Evolutionary conservation across 2,888 invertebrate genomes (phyloP), one percentile per base, ranked within the genome.

Genomic region (Tupiocoris notatus): DNA sequence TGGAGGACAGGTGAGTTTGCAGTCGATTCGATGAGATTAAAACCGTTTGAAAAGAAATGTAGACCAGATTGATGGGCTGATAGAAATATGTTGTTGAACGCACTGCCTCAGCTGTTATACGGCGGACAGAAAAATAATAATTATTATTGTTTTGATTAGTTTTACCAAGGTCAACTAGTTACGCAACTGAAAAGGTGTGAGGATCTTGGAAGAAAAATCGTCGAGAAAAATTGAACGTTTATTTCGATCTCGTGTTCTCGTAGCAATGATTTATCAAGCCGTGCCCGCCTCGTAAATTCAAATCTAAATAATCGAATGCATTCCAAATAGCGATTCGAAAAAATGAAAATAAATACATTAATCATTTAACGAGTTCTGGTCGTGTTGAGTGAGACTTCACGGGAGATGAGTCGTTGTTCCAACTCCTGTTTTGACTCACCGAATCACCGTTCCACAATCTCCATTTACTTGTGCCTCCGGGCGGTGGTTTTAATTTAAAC

Each of bases 321-420:
- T 39, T 39, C 39, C 39, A 7, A 12, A 12, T 3, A 39, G 39
- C 39, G 39, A 39, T 39, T 39, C 6, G 39, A 39, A n/a, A 17
- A 20, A 59, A 59, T 59, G 20, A 20, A 59, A 59, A 59, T 18
- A 59, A 59, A 59, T 18, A 59, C n/a, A 59, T 18, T 18, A 67
- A 67, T 67, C 67, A 67, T 67, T 67, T 67, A 67, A 39, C 67
- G 57, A 20, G 23, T 67, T 56, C 21, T 57, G 39, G 39, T 54
- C 56, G 22, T 67, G 67, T 67, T 67, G 67, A 67, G 67, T 67
- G 67, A 67, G 67, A 67, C 67, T 67, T 67, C 67, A 67, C 67
- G 21, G n/a, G 67, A 57, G 67, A 67, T 57, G 67, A 67, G 67
- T 56, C 67, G 67, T 56, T 39, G 39, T 39, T 67, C 56, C 67